Conservation (phyloP, 2,888 invertebrate species). For the Rhingia campestris region DNA sequence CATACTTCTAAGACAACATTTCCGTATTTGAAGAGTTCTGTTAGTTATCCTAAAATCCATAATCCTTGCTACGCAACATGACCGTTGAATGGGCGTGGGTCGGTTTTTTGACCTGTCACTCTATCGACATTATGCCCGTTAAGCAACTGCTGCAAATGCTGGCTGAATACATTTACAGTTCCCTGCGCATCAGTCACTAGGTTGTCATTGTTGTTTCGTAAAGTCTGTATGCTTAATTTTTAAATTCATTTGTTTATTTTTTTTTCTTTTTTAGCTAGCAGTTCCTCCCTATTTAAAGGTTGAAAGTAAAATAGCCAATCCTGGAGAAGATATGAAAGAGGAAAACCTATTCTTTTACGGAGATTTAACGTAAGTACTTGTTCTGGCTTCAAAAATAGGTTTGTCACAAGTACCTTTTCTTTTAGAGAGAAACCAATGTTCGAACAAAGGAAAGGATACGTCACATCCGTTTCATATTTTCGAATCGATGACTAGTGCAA, state of each 20-base stretch:
- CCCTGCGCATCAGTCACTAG: no score
- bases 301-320: slow-evolving; percentile 63
- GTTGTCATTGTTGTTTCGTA: no score
- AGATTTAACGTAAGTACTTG: slow-evolving; percentile 73
- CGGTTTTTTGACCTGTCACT: no score
- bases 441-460: slow-evolving; percentile 29
- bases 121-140: no score
- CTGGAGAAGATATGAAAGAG: slow-evolving; percentile 74
- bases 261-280: slow-evolving; percentile 16
- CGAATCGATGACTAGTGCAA: background rate
- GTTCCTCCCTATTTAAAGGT: slow-evolving; percentile 33
- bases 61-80: no score
- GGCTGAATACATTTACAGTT: no score
- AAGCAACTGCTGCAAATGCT: no score
- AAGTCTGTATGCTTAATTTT: no score
- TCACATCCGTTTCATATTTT: slow-evolving; percentile 30
- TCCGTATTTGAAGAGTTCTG: no score
- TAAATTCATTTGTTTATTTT: background rate
- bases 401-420: background rate
- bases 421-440: slow-evolving; percentile 39
- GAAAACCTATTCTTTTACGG: slow-evolving; percentile 77
- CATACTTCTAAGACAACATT: no score
- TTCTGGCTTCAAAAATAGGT: background rate
- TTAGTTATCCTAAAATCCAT: no score
- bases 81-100: no score